Conservation (phyloP, 2,797 vertebrate species). For the Myotis planiceps region DNA sequence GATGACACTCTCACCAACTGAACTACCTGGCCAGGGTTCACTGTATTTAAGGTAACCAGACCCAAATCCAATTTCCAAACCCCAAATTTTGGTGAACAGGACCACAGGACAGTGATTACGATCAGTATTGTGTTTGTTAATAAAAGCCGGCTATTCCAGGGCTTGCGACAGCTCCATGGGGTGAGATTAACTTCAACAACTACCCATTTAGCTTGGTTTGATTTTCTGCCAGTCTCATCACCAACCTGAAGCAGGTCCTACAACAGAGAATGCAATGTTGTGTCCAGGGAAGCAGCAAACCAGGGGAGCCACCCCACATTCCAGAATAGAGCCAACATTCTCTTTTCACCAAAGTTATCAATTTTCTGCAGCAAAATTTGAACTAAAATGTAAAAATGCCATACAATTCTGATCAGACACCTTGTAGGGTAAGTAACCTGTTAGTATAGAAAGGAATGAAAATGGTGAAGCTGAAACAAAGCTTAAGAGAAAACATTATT, state of each 20-base stretch:
- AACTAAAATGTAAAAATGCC: constrained; percentile 10
- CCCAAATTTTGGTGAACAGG: not conserved
- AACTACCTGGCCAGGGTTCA: not conserved
- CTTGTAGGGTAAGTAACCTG: not conserved
- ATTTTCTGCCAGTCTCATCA: constrained; percentile 31
- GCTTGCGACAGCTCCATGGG: not conserved
- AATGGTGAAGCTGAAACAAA: not conserved
- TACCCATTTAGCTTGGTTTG: constrained; percentile 39
- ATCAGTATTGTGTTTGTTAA: not conserved
- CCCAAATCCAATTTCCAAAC: not conserved
- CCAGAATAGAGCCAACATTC: constrained; percentile 11
- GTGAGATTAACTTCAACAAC: not conserved
- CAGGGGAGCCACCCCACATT: not conserved
- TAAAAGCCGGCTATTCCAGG: not conserved
- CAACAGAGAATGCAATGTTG: constrained; percentile 44
- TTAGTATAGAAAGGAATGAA: not conserved
- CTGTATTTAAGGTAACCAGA: not conserved
- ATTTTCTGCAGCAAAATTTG: not conserved
- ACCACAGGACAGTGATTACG: not conserved
- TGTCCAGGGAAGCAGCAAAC: constrained; percentile 17
- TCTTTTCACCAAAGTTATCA: not conserved
- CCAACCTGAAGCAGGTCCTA: not conserved
- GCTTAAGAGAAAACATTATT: not conserved
- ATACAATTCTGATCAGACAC: not conserved
- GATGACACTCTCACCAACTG: not conserved